These are phyloP conservation scores for Poeciliopsis gracilis DNA, from an alignment of 2,797 vertebrate species.

Conservation along the genomic window DNA sequence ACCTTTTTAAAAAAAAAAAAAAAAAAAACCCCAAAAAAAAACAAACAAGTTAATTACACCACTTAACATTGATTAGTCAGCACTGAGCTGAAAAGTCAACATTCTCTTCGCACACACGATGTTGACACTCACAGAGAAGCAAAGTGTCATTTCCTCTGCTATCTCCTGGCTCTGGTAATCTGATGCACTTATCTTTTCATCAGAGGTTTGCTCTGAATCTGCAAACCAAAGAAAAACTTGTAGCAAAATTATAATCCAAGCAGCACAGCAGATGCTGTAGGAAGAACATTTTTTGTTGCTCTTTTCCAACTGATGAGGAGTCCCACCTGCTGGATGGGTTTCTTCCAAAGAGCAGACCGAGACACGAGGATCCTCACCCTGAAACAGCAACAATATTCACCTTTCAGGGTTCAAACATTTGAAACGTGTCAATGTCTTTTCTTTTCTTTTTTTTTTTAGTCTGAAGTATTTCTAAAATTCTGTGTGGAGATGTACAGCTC, in stretches of 20 bases:
- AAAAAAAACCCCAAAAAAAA: background rate
- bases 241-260: background rate
- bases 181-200: background rate
- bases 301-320: background rate
- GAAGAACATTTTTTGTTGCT: background rate
- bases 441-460: no score
- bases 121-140: slow-evolving; percentile 13
- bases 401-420: background rate
- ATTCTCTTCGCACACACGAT: background rate
- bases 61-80: background rate
- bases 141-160: slow-evolving; percentile 31
- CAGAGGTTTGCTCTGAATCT: slow-evolving; percentile 16
- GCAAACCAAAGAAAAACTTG: background rate
- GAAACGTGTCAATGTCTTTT: background rate
- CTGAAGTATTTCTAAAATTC: background rate
- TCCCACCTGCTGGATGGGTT: slow-evolving; percentile 38
- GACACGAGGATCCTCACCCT: slow-evolving; percentile 22
- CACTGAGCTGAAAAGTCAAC: background rate
- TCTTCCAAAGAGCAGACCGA: slow-evolving; percentile 9
- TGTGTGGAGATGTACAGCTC: background rate
- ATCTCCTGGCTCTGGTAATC: background rate
- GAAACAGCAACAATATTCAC: slow-evolving; percentile 11
- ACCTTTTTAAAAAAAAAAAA: background rate
- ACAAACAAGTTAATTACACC: background rate
- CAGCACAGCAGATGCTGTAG: background rate